Conservation (phyloP, 2,113 vertebrate genomes). For the Mugil cephalus region DNA sequence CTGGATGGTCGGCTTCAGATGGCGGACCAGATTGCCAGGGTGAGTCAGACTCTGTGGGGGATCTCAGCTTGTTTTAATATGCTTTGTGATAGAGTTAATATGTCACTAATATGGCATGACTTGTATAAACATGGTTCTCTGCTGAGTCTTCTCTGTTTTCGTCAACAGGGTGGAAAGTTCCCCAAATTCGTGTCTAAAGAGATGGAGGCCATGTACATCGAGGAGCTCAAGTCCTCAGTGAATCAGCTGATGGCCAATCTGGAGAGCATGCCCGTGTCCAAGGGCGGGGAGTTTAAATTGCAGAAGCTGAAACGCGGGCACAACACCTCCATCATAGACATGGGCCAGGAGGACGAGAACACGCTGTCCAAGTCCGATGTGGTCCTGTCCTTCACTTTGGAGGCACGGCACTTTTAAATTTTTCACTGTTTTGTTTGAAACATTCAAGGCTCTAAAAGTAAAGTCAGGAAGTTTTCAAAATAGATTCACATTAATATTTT, state of each 20-base stretch:
- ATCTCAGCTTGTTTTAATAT: conserved; percentile 50
- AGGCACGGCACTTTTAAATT: conserved; percentile 82
- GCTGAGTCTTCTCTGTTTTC: conserved; percentile 15
- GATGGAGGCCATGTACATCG: conserved; percentile 99
- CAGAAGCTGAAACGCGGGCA: conserved; percentile 98
- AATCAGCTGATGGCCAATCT: conserved; percentile 99
- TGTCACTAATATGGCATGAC: conserved; percentile 57
- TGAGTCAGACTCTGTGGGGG: conserved; percentile 79
- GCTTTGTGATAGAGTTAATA: conserved; percentile 64
- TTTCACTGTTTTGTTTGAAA: not conserved
- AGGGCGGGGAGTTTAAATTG: conserved; percentile 98
- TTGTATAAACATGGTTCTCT: conserved; percentile 34
- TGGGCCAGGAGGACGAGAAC: conserved; percentile 99
- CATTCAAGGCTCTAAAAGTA: not conserved
- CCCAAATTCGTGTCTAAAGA: conserved; percentile 99
- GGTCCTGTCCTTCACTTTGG: conserved; percentile 95
- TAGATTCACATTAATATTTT: too few species aligned
- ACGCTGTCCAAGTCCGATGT: conserved; percentile 99
- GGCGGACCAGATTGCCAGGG: conserved; percentile 97
- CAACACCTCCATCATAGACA: conserved; percentile 99
- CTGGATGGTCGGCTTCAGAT: conserved; percentile 97
- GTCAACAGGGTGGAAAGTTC: conserved; percentile 94
- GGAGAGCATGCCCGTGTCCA: conserved; percentile 99
- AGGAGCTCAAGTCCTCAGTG: conserved; percentile 97
- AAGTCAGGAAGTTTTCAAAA: not conserved